A percentile compares a stretch with the other conserved stretches of the same genome.
Conservation (phyloP, 2,797 vertebrate species). For the Myotis pilosus region DNA sequence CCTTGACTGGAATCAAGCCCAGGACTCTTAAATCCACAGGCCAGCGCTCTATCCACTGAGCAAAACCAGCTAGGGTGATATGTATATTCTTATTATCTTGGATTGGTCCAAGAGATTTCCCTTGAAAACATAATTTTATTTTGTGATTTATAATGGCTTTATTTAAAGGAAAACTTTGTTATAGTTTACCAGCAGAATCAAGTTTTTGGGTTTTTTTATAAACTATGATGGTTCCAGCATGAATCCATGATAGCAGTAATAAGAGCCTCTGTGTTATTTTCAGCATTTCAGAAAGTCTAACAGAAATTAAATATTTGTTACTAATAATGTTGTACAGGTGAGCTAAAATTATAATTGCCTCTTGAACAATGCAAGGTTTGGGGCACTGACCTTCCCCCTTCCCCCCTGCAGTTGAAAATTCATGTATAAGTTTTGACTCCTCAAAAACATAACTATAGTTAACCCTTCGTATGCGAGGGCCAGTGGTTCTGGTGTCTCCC, state of each 20-base stretch:
- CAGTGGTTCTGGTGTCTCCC: neutral
- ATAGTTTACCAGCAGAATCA: conserved; percentile 29
- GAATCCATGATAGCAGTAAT: neutral
- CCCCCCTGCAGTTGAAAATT: neutral
- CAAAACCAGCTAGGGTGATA: neutral
- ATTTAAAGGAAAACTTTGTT: conserved; percentile 14
- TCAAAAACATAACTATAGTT: neutral
- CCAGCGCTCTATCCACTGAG: neutral
- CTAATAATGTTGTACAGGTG: neutral
- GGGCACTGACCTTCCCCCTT: neutral
- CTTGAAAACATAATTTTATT: conserved; percentile 35
- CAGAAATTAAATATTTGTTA: neutral
- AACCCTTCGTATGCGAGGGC: neutral
- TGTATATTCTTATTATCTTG: conserved; percentile 11
- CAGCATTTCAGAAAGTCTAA: neutral
- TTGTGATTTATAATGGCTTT: conserved; percentile 30
- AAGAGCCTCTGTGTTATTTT: neutral
- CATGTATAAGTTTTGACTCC: neutral
- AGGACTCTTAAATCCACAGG: neutral
- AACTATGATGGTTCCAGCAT: neutral
- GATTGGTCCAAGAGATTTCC: neutral
- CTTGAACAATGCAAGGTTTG: neutral
- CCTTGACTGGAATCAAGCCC: neutral
- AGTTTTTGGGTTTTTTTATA: neutral
- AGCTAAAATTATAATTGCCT: neutral